These are phyloP conservation scores for Trogon melanurus DNA, from an alignment of 2,113 vertebrate species.

Conservation along the genomic window DNA sequence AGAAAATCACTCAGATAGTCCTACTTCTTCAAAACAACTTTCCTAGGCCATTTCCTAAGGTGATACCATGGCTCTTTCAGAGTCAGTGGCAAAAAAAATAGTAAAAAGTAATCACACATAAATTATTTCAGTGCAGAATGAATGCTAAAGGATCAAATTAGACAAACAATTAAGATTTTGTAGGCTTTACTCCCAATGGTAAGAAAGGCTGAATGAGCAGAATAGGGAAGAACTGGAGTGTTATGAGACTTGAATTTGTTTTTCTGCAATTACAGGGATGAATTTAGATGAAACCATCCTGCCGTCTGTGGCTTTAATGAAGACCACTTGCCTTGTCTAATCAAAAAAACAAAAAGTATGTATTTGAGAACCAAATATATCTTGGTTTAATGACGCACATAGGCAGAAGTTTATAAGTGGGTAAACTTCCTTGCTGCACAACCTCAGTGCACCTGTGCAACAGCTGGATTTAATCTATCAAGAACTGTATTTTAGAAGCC, in stretches of 20 bases:
- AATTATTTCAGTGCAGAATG: background rate
- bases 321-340: conserved; percentile 50
- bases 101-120: background rate
- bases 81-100: background rate
- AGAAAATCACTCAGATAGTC: background rate
- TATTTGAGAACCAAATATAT: conserved; percentile 46
- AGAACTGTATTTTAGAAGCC: conserved; percentile 40
- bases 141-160: background rate
- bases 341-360: conserved; percentile 39
- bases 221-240: rapidly evolving
- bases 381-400: conserved; percentile 41
- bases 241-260: background rate
- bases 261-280: conserved; percentile 29
- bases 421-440: background rate
- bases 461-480: conserved; percentile 31
- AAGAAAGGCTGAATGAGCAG: background rate
- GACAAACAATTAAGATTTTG: background rate
- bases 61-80: background rate
- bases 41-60: background rate
- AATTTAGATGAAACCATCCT: conserved; percentile 19
- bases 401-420: conserved; percentile 40
- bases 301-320: conserved; percentile 49
- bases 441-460: conserved; percentile 63
- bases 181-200: background rate
- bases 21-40: background rate